phyloP scores from a whole-genome alignment of 2,113 vertebrate genomes.

The Bos indicus region DNA sequence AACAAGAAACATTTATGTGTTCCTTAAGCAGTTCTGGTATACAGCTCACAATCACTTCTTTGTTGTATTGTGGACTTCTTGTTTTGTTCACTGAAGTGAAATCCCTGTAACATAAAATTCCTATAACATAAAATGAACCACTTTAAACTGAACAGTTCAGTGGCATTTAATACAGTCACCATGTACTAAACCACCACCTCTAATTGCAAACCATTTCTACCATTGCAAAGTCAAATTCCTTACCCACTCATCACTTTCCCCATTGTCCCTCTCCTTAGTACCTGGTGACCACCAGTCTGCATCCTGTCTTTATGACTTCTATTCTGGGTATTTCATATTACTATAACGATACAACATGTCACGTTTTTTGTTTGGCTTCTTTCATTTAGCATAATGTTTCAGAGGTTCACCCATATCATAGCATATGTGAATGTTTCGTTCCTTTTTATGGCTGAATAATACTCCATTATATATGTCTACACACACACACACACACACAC shows the following conservation, averaged over 20 bases:
- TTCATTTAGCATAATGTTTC: not conserved
- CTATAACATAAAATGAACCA: not conserved
- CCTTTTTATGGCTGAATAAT: not conserved
- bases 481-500: not conserved
- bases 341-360: not conserved
- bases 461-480: not conserved
- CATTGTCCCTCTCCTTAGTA: no score
- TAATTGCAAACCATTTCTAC: not conserved
- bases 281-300: not conserved
- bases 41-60: not conserved
- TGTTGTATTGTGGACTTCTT: not conserved
- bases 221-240: not conserved
- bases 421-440: not conserved
- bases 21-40: not conserved
- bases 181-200: not conserved
- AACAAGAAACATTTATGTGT: not conserved
- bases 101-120: not conserved
- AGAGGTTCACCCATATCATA: not conserved
- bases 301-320: not conserved
- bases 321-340: not conserved
- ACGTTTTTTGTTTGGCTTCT: not conserved
- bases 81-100: not conserved
- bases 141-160: not conserved
- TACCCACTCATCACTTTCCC: not conserved
- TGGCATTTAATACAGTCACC: not conserved